Conservation (phyloP, 1,140 invertebrate species). For the Diachasmimorpha longicaudata region DNA sequence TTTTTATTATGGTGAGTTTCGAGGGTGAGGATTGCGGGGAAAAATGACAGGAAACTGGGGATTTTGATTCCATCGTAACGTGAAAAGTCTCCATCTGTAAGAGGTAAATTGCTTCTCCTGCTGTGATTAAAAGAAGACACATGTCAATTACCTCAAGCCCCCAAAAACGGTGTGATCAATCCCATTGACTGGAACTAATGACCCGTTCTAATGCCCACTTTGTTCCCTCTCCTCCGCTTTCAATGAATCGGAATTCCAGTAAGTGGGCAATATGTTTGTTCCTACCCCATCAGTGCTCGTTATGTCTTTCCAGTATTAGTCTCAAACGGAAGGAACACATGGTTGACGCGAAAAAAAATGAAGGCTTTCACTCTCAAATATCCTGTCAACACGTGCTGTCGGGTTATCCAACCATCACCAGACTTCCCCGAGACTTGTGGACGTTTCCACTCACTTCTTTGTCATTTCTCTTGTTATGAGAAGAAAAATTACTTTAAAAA, state of each 20-base stretch:
- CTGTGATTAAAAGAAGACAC: too few relatives aligned
- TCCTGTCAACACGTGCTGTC: background rate
- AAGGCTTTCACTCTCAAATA: background rate
- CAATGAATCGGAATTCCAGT: background rate
- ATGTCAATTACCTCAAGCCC: too few relatives aligned
- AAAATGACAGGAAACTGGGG: too few relatives aligned
- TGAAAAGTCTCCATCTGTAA: too few relatives aligned
- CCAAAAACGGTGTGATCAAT: background rate
- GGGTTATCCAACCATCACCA: background rate
- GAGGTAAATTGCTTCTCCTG: too few relatives aligned
- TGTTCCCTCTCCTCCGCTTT: background rate
- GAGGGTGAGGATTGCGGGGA: too few relatives aligned
- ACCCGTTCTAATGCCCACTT: background rate
- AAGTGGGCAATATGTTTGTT: background rate
- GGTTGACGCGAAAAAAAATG: background rate
- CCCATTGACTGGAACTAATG: background rate
- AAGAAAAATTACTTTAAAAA: too few relatives aligned
- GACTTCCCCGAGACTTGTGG: background rate
- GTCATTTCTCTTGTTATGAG: too few relatives aligned
- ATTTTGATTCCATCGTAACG: too few relatives aligned
- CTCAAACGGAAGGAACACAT: background rate
- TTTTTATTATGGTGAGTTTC: too few relatives aligned
- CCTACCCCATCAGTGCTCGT: background rate
- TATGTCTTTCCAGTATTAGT: background rate
- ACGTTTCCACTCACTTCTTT: background rate